Conservation (phyloP, 2,888 invertebrate species). For the Steromphala cineraria region DNA sequence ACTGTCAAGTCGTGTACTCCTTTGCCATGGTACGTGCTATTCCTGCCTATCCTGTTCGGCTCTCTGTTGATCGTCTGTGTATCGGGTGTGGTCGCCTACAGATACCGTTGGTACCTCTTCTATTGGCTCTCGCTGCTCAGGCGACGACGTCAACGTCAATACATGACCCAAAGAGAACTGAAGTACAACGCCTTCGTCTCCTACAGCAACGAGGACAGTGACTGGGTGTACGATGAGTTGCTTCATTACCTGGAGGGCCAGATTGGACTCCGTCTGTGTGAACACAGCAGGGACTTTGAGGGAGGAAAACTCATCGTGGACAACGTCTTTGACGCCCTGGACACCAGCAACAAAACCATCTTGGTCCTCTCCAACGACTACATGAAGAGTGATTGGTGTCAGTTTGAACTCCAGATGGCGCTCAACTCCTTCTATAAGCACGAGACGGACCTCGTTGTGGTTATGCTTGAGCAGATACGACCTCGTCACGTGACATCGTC, state of each 20-base stretch:
- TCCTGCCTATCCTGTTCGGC: background rate
- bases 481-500: background rate
- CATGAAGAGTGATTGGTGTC: constrained; percentile 11
- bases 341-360: background rate
- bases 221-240: constrained; percentile 4
- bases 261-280: background rate
- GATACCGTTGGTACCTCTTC: background rate
- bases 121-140: background rate
- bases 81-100: background rate
- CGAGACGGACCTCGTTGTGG: constrained; percentile 6
- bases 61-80: background rate
- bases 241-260: background rate
- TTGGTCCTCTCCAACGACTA: background rate
- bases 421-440: background rate
- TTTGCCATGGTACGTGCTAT: background rate
- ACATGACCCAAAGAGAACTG: background rate
- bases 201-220: background rate
- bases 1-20: background rate
- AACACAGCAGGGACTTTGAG: constrained; percentile 10
- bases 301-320: constrained; percentile 9
- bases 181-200: constrained; percentile 17
- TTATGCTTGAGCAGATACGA: background rate
- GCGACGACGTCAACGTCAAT: background rate
- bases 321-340: constrained; percentile 9
- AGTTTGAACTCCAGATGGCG: constrained; percentile 11